These are phyloP conservation scores for Alfaro cultratus DNA, from an alignment of 2,797 vertebrate genomes.

Conservation along the genomic window DNA sequence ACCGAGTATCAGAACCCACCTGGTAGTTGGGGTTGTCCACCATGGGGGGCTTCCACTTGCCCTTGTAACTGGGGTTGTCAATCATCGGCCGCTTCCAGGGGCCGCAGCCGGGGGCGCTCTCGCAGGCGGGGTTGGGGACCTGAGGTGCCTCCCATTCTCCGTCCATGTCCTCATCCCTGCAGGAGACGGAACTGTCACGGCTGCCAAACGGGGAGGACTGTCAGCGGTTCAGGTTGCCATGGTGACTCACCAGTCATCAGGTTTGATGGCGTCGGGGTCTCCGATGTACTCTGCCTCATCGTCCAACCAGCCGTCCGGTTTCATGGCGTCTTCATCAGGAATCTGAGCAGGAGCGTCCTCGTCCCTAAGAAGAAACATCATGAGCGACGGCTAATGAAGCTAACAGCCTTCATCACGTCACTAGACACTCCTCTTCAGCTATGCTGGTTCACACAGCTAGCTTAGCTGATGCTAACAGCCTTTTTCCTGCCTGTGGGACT, in stretches of 20 bases:
- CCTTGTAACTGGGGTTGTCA: slow-evolving; percentile 96
- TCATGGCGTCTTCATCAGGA: slow-evolving; percentile 89
- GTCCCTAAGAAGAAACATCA: slow-evolving; percentile 82
- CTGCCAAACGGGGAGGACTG: not conserved
- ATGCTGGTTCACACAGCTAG: no score
- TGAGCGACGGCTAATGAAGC: not conserved
- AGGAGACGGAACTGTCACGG: not conserved
- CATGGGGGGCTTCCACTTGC: slow-evolving; percentile 98
- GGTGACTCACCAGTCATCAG: slow-evolving; percentile 88
- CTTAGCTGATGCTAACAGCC: no score
- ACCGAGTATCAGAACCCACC: slow-evolving; percentile 71
- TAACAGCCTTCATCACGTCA: no score
- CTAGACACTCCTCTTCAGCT: no score
- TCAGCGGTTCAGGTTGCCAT: not conserved
- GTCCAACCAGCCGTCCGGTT: slow-evolving; percentile 96
- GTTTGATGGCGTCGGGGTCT: slow-evolving; percentile 94
- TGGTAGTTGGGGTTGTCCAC: slow-evolving; percentile 98
- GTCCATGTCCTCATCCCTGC: slow-evolving; percentile 99
- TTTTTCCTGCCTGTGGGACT: no score
- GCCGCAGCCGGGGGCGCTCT: slow-evolving; percentile 92
- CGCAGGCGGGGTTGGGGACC: slow-evolving; percentile 92
- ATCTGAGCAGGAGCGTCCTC: slow-evolving; percentile 96
- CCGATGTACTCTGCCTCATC: slow-evolving; percentile 93
- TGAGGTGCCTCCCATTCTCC: slow-evolving; percentile 99
- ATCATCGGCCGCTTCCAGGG: slow-evolving; percentile 91